Evolutionary conservation across 2,113 vertebrate species (phyloP), one percentile per base, ranked within the genome.

Genomic region (Hyla sarda): DNA sequence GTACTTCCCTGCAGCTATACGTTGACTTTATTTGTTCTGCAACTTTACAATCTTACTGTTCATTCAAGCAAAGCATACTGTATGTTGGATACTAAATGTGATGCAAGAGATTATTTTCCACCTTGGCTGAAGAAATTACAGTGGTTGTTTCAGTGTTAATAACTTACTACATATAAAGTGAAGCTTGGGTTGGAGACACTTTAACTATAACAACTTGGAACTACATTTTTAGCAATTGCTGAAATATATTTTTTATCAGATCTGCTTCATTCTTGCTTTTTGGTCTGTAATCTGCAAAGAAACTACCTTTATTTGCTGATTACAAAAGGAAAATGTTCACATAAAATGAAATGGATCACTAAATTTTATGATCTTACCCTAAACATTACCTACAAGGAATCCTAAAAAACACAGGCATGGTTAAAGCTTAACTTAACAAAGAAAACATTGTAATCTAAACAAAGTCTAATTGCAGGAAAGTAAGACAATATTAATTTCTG

Each of bases 41-140:
- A 54, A 77, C 48, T 77, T 32, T 52, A 77, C 74, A 77, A 34
- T 77, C 48, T 77, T 77, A 77, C 25, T 54, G 74, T 77, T 77
- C 74, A 77, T 77, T 52, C 47, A 77, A 77, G 48, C 74, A 77
- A 77, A 54, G 54, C 34, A 71, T 76, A n/a, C n/a, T n/a, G n/a
- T n/a, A 73, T 5, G 23, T 28, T 21, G 47, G 73, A 76, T 30
- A 30, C 30, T 76, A 50, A 76, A 76, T 76, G 45, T 17, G 47
- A 69, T 69, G 28, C 37, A 73, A 45, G 45, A n/a, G 3, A 73
- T 9, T 14, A 23, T 47, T 54, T 14, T 52, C 12, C 17, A 32
- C 16, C 25, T 32, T 21, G 9, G 16, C 48, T 54, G 47, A 77
- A 77, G 48, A 77, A 54, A 21, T 77, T 32, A 54, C 2, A 77